Evolutionary conservation across 35 echinoderm and acorn worm species (phyloP), one percentile per base, ranked within the genome.

Genomic region (Strongylocentrotus purpuratus): DNA sequence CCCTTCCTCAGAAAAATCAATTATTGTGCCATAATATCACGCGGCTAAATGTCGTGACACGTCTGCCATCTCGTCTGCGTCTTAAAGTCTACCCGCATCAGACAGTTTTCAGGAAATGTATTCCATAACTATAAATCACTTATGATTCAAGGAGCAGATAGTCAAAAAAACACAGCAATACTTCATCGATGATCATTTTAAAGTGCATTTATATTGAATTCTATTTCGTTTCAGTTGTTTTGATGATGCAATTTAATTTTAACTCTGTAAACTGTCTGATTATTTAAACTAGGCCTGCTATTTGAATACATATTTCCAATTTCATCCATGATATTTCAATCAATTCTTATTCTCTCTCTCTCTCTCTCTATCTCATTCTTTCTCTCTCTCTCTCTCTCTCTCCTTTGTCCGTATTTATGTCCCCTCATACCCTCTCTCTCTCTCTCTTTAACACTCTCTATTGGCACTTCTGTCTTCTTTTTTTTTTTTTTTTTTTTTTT

Each of bases 21-120:
- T 89, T 45, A 89, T 89, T 89, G 87, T 46, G 32, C 87, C 87
- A 89, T 89, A 89, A 89, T 89, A 89, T 89, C 45, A 45, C 87
- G 31, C 87, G 87, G 87, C 87, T 46, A 89, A 89, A 33, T 31
- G 87, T 41, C 87, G 87, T 89, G 87, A 89, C 87, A 89, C 25
- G 87, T 89, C 87, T 33, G 87, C 87, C 87, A 89, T 89, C 33
- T 41, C n/a, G 87, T 89, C 87, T 45, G 31, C 28, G 58, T 65
- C 31, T 32, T 65, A 61, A 94, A 65, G 52, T 94, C 70, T 35
- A 65, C 31, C 14, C 15, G 12, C 18, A 61, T 65, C 58, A 94
- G 33, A 90, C 33, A 90, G 46, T 41, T 90, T 92, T 46, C 41
- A 5, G 9, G 11, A 4, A 48, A 47, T 46, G 1, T 46, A 46